Conservation (phyloP, 2,888 invertebrate species). For the Tetropium fuscum region DNA sequence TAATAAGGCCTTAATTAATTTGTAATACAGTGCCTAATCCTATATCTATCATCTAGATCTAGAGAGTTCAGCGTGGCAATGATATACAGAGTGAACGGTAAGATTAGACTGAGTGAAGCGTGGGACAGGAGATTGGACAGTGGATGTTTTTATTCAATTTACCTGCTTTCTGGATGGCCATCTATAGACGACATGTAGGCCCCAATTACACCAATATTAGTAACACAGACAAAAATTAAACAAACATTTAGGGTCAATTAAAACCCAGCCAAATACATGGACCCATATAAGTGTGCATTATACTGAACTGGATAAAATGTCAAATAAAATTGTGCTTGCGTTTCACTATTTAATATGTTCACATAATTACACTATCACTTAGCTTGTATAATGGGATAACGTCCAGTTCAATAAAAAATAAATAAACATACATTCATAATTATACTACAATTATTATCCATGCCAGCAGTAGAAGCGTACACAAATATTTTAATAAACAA, state of each 20-base stretch:
- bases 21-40: slow-evolving; percentile 33
- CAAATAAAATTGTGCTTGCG: background rate
- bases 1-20: too few species aligned
- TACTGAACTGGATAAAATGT: slow-evolving; percentile 1
- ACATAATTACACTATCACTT: too few species aligned
- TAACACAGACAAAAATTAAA: slow-evolving; percentile 27
- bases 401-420: too few species aligned
- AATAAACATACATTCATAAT: too few species aligned
- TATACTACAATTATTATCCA: too few species aligned
- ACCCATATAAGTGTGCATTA: background rate
- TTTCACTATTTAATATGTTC: too few species aligned
- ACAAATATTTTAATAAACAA: too few species aligned
- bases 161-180: slow-evolving; percentile 52
- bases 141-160: slow-evolving; percentile 37
- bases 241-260: slow-evolving; percentile 12
- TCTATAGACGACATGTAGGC: slow-evolving; percentile 36
- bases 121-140: slow-evolving; percentile 26
- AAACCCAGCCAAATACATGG: slow-evolving; percentile 20
- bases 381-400: too few species aligned
- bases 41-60: slow-evolving; percentile 33
- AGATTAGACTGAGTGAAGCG: slow-evolving; percentile 33
- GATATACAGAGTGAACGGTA: slow-evolving; percentile 37
- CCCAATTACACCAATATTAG: slow-evolving; percentile 30
- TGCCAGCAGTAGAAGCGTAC: too few species aligned
- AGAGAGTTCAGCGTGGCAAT: slow-evolving; percentile 42